Evolutionary conservation across 2,113 vertebrate species (phyloP).

Genomic region (Paedocypris sp.): DNA sequence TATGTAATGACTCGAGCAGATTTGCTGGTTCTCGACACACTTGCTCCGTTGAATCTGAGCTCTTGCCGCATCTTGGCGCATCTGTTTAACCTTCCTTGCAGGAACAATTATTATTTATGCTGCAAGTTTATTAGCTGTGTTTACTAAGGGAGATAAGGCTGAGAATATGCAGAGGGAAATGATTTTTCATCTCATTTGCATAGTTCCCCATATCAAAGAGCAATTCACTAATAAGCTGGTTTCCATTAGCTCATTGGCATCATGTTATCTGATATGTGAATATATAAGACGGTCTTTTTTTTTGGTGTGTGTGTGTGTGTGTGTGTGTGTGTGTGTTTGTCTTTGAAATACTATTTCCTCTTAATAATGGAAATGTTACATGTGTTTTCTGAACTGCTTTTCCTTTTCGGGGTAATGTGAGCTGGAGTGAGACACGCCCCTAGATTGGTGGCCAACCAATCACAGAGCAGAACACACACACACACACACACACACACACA

Average conservation of each 20-base stretch:
- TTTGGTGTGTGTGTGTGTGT: too few relatives aligned
- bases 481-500: too few relatives aligned
- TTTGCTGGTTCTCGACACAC: too few relatives aligned
- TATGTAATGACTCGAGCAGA: too few relatives aligned
- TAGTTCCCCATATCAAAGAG: slow-evolving; percentile 5
- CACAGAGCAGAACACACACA: too few relatives aligned
- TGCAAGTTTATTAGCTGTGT: slow-evolving; percentile 5
- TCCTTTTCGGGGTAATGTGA: too few relatives aligned
- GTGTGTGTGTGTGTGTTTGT: too few relatives aligned
- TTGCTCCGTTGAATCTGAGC: neutral
- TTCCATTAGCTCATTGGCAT: neutral
- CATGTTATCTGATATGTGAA: neutral
- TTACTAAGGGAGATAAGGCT: slow-evolving; percentile 5
- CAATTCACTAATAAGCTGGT: neutral
- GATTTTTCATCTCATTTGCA: slow-evolving; percentile 9
- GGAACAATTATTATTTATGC: slow-evolving; percentile 14
- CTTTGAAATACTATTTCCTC: too few relatives aligned
- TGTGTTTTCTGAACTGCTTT: too few relatives aligned
- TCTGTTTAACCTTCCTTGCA: slow-evolving; percentile 15
- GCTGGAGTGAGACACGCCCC: too few relatives aligned
- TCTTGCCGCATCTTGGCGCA: neutral
- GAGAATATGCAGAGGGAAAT: slow-evolving; percentile 2
- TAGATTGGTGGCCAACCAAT: too few relatives aligned
- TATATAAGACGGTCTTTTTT: neutral
- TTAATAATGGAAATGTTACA: too few relatives aligned